A percentile compares a stretch with the other conserved stretches of the same genome.
These are phyloP conservation scores for Anagyrus pseudococci DNA, from an alignment of 2,888 invertebrate species.

Conservation along the genomic window DNA sequence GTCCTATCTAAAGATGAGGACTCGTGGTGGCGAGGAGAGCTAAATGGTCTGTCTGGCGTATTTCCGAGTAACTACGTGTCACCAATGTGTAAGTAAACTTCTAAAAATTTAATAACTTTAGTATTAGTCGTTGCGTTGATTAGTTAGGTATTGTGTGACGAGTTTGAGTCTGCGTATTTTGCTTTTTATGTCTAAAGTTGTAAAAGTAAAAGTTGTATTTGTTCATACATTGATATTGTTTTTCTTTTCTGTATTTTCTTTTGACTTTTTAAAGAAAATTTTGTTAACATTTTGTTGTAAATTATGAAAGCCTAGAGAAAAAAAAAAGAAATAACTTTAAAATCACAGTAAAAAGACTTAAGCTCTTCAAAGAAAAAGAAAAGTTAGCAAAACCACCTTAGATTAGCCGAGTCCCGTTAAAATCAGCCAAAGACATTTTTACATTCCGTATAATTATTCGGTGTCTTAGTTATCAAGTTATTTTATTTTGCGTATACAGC, in stretches of 20 bases:
- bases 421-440: not conserved
- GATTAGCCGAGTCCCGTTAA: not conserved
- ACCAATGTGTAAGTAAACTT: constrained; percentile 70
- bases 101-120: constrained; percentile 8
- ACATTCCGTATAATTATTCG: too few relatives aligned
- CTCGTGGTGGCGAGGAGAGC: constrained; percentile 98
- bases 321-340: not conserved
- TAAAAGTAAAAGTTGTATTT: constrained; percentile 6
- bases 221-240: constrained; percentile 4
- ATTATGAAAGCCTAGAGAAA: not conserved
- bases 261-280: constrained; percentile 3
- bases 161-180: constrained; percentile 34
- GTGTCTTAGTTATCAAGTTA: not conserved
- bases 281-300: not conserved
- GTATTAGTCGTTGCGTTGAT: constrained; percentile 27
- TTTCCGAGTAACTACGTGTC: constrained; percentile 97
- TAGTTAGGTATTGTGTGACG: constrained; percentile 35
- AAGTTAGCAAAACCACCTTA: not conserved
- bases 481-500: not conserved
- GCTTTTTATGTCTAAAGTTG: constrained; percentile 31
- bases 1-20: constrained; percentile 90
- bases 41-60: constrained; percentile 86
- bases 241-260: constrained; percentile 5
- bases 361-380: constrained; percentile 18
- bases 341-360: constrained; percentile 15